Evolutionary conservation across 2,797 vertebrate genomes (phyloP).

Genomic region (Fringilla coelebs): DNA sequence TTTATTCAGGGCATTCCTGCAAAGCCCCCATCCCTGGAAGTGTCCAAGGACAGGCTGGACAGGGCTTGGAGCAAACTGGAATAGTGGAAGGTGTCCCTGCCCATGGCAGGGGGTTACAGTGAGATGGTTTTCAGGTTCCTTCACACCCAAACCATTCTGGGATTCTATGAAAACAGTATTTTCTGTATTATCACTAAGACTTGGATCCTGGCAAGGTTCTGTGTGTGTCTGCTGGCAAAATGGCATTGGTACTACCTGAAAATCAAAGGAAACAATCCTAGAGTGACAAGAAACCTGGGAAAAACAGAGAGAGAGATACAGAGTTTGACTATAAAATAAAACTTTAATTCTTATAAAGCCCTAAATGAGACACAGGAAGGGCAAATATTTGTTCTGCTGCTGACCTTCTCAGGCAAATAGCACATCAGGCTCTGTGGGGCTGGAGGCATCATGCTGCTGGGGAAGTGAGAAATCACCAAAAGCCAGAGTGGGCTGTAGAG

Average conservation of each 20-base stretch:
- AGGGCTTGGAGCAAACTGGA: not conserved
- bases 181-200: not conserved
- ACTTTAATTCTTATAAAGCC: slow-evolving; percentile 43
- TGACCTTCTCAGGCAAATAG: slow-evolving; percentile 77
- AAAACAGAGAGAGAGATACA: not conserved
- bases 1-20: not conserved
- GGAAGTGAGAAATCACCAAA: slow-evolving; percentile 43
- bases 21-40: not conserved
- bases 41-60: not conserved
- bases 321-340: slow-evolving; percentile 51
- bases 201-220: not conserved
- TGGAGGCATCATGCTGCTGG: not conserved
- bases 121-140: not conserved
- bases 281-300: not conserved
- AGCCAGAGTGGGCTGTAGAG: not conserved
- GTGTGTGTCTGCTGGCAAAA: not conserved
- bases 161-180: not conserved
- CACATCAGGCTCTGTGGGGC: not conserved
- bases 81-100: not conserved
- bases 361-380: slow-evolving; percentile 49
- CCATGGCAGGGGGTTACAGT: not conserved
- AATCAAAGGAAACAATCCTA: not conserved
- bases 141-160: not conserved
- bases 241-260: not conserved
- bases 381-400: slow-evolving; percentile 74